Evolutionary conservation across 2,888 invertebrate genomes (phyloP).

Genomic region (Ethmia dodecea): DNA sequence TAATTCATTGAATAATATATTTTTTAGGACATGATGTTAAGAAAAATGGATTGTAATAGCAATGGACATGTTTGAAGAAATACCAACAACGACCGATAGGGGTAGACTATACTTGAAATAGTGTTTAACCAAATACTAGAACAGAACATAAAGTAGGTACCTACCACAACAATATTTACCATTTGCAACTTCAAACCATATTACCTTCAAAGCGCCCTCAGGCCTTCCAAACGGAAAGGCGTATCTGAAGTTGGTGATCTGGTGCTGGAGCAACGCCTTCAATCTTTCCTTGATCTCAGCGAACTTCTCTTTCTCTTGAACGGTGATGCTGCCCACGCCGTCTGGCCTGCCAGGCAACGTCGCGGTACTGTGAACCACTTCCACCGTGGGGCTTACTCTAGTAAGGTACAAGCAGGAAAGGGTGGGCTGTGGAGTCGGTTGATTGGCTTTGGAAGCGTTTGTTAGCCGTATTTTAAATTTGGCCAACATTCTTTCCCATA

Average conservation of each 20-base stretch:
- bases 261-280: constrained; percentile 94
- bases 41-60: no score
- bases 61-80: no score
- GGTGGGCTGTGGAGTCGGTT: constrained; percentile 49
- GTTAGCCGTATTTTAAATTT: neutral
- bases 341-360: constrained; percentile 90
- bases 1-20: no score
- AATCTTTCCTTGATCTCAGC: constrained; percentile 98
- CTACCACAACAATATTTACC: no score
- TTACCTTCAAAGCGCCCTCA: constrained; percentile 94
- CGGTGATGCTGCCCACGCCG: constrained; percentile 98
- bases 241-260: constrained; percentile 99
- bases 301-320: constrained; percentile 98
- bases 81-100: no score
- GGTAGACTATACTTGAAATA: no score
- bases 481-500: no score
- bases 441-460: constrained; percentile 8
- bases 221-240: constrained; percentile 99
- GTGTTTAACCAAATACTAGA: no score
- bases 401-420: constrained; percentile 69
- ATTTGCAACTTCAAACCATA: no score
- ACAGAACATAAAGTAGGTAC: no score
- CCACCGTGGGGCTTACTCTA: constrained; percentile 69
- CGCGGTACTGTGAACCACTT: constrained; percentile 74
- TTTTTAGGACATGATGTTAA: no score